A percentile compares a stretch with the other conserved stretches of the same genome.
These are phyloP conservation scores for Geococcyx californianus DNA, from an alignment of 2,113 vertebrate species.

Conservation along the genomic window DNA sequence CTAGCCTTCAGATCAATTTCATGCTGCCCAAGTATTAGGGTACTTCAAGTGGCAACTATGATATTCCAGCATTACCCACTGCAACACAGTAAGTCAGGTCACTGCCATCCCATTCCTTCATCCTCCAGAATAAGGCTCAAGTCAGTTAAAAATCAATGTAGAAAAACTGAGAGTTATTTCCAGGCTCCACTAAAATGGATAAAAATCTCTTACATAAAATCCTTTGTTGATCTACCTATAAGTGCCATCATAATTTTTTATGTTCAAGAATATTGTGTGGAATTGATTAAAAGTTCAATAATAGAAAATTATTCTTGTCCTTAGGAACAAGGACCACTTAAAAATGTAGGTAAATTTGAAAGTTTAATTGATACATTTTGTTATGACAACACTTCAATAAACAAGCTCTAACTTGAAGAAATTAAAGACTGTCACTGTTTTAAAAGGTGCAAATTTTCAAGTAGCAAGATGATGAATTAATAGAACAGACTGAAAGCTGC, in stretches of 20 bases:
- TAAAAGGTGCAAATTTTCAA: background rate
- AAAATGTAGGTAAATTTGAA: background rate
- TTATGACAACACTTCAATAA: background rate
- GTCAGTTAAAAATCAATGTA: background rate
- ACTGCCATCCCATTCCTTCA: background rate
- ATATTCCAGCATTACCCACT: background rate
- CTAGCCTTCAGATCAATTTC: background rate
- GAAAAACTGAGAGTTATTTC: background rate
- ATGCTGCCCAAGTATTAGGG: background rate
- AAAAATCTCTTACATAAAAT: background rate
- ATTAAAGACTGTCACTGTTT: background rate
- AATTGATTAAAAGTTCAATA: background rate
- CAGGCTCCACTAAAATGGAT: background rate
- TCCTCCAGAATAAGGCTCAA: background rate
- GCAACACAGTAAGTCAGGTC: background rate
- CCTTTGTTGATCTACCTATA: background rate
- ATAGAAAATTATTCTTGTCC: background rate
- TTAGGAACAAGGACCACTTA: background rate
- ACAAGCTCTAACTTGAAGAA: background rate
- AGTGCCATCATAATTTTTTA: background rate
- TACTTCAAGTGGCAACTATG: background rate
- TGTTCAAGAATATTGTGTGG: background rate
- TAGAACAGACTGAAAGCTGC: background rate
- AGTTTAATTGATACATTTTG: background rate
- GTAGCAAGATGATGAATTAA: slow-evolving; percentile 9